phyloP scores from a whole-genome alignment of 2,888 invertebrate species.

The Meloe dianella region DNA sequence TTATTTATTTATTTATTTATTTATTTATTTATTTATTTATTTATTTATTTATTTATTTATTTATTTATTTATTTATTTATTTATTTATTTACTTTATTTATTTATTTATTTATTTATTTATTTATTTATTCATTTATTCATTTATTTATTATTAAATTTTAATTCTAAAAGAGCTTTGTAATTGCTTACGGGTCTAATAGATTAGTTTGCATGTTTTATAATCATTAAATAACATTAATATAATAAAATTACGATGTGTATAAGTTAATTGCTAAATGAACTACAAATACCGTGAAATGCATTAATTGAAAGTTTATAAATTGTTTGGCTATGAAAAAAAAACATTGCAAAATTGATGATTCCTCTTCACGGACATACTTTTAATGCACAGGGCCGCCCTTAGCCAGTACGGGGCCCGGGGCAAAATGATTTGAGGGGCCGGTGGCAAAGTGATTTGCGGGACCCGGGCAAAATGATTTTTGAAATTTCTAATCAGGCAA shows the following conservation, averaged over 20 bases:
- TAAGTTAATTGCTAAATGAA: background rate
- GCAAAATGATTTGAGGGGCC: too few relatives aligned
- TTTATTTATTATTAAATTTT: background rate
- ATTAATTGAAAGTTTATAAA: background rate
- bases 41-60: too few relatives aligned
- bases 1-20: background rate
- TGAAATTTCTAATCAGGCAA: too few relatives aligned
- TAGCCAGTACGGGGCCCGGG: too few relatives aligned
- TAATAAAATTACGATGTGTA: background rate
- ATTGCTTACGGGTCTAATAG: background rate
- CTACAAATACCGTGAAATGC: background rate
- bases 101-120: too few relatives aligned
- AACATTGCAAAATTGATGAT: too few relatives aligned
- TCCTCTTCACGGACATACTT: too few relatives aligned
- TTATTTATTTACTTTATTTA: too few relatives aligned
- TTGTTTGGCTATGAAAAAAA: background rate
- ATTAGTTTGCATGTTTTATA: background rate
- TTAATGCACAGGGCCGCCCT: too few relatives aligned
- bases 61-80: conserved; percentile 1
- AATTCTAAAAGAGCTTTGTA: background rate
- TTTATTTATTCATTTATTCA: background rate
- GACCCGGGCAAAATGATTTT: too few relatives aligned
- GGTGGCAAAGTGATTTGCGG: too few relatives aligned
- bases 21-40: too few relatives aligned
- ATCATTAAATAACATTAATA: background rate